Evolutionary conservation across 2,113 vertebrate genomes (phyloP).

Genomic region (Mormyrus lacerda): DNA sequence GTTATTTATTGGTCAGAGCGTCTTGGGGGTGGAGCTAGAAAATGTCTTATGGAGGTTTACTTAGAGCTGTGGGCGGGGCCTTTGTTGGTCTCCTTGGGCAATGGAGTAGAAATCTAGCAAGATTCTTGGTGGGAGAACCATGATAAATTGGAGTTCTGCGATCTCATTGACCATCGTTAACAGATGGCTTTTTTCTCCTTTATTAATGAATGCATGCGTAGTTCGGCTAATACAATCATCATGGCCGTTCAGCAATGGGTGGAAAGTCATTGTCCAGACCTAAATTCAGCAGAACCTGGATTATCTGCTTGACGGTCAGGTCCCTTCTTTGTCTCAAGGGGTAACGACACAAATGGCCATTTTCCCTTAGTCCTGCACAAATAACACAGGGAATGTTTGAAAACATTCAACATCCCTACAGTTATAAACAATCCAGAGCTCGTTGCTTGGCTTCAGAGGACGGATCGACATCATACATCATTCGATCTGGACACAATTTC

Average conservation of each 20-base stretch:
- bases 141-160: background rate
- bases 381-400: background rate
- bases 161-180: background rate
- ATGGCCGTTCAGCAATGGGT: background rate
- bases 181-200: background rate
- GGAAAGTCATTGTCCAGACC: background rate
- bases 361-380: background rate
- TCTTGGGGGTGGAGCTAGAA: background rate
- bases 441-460: background rate
- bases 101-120: background rate
- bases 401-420: background rate
- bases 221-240: background rate
- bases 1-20: background rate
- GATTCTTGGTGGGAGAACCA: background rate
- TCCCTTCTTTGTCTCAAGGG: background rate
- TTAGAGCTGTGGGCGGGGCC: background rate
- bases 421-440: slow-evolving; percentile 5
- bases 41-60: background rate
- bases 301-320: background rate
- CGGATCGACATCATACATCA: background rate
- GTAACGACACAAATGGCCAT: background rate
- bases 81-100: background rate
- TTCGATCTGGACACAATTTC: background rate
- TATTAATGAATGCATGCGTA: background rate
- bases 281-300: background rate